Evolutionary conservation across 1,140 invertebrate genomes (phyloP).

Genomic region (Ericerus pela): DNA sequence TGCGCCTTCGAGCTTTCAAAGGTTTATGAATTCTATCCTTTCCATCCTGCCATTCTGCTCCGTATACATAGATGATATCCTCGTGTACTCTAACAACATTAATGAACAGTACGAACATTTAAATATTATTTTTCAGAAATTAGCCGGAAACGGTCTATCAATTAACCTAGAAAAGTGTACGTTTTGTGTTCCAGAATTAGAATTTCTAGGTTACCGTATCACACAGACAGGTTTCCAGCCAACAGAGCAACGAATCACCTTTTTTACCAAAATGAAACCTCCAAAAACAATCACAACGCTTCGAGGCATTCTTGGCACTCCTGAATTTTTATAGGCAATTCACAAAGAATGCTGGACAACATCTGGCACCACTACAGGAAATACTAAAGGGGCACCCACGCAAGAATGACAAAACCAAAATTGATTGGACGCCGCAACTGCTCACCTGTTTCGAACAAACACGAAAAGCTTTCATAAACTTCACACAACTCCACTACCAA

Average conservation of each 20-base stretch:
- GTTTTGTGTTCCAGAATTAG: slow-evolving; percentile 25
- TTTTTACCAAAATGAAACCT: slow-evolving; percentile 23
- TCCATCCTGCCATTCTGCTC: background rate
- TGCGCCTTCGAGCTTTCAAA: slow-evolving; percentile 30
- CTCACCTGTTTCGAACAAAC: slow-evolving; percentile 15
- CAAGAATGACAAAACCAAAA: slow-evolving; percentile 22
- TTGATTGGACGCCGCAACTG: slow-evolving; percentile 28
- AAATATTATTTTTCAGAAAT: slow-evolving; percentile 20
- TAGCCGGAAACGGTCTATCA: slow-evolving; percentile 19
- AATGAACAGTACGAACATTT: slow-evolving; percentile 19
- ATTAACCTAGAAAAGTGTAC: slow-evolving; percentile 23
- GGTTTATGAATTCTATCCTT: background rate
- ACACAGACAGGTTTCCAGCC: slow-evolving; percentile 25
- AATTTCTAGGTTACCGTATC: slow-evolving; percentile 29
- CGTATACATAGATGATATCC: slow-evolving; percentile 18
- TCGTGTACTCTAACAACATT: slow-evolving; percentile 13
- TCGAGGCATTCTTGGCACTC: slow-evolving; percentile 28
- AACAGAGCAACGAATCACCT: slow-evolving; percentile 25
- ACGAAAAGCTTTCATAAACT: slow-evolving; percentile 10
- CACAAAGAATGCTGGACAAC: slow-evolving; percentile 24
- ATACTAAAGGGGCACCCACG: slow-evolving; percentile 19
- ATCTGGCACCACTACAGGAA: slow-evolving; percentile 25
- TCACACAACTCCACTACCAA: background rate
- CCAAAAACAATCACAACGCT: slow-evolving; percentile 25
- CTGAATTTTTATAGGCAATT: slow-evolving; percentile 29